Base-by-base conservation (phyloP, 2,888 invertebrate species). In the Drosophila demipolita region DNA sequence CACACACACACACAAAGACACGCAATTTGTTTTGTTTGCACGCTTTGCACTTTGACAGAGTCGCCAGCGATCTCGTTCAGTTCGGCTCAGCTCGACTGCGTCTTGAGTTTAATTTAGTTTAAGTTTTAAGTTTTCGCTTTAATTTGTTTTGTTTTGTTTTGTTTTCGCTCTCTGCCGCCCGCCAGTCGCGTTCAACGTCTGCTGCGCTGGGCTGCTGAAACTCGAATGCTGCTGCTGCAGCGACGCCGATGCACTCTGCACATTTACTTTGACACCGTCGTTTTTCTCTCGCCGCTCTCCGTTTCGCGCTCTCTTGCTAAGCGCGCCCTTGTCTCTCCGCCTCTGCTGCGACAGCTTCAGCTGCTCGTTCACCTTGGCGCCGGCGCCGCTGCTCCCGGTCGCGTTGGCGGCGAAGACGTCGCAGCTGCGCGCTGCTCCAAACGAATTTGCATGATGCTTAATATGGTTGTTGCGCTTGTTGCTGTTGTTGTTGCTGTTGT, bases 351-450 rank as follows among this genome's bases (percentile, higher is more conserved):
- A 58, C 62, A 64, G 61, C 57, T 66, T 45, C 52, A 60, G 67
- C 68, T 70, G 83, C 80, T 57, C 32, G 80, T 75, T 86, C 88
- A 88, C 88, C 88, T 88, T 86, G 81, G 70, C 83, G 83, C 86
- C 72, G 80, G 69, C 73, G 76, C 60, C 57, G 66, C 59, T 61
- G 58, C 38, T 66, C 52, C 66, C 61, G 78, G 53, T 75, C 76
- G 59, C 58, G 64, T 57, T 73, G 62, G 66, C 69, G 68, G 64
- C 73, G 63, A 48, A 64, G 64, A 63, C 75, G 82, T 70, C 79
- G 84, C 87, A 84, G 87, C 87, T 87, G 87, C 87, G 82, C 85
- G 73, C 77, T 82, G 85, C 79, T 75, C 57, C 72, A 75, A 81
- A 29, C 42, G 67, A 67, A 66, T 79, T 86, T 73, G 78, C 79